Percentiles rank a stretch among this genome's conserved stretches.
These are phyloP conservation scores for Gallinago undulata DNA, from an alignment of 2,113 vertebrate genomes.

Conservation along the genomic window DNA sequence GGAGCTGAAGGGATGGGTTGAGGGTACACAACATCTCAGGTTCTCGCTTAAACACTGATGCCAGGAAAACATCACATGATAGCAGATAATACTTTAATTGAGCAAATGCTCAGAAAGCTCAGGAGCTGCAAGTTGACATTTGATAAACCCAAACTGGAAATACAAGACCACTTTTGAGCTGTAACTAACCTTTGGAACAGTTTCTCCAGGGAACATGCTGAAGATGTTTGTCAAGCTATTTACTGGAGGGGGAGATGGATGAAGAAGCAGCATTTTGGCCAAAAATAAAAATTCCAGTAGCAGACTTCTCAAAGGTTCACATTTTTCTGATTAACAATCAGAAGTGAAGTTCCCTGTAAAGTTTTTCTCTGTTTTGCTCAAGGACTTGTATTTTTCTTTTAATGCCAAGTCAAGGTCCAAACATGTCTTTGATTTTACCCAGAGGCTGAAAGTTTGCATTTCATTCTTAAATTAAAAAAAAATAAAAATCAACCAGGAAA, in stretches of 20 bases:
- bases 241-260: fast-evolving
- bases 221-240: not conserved
- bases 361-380: not conserved
- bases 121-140: not conserved
- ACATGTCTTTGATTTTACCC: not conserved
- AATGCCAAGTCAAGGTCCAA: not conserved
- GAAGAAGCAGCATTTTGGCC: not conserved
- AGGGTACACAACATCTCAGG: not conserved
- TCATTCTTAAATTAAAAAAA: not conserved
- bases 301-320: not conserved
- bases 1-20: not conserved
- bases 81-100: not conserved
- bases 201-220: not conserved
- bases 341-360: not conserved
- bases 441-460: not conserved
- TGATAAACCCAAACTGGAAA: conserved; percentile 16
- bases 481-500: not conserved
- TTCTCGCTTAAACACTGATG: not conserved
- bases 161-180: not conserved
- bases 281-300: not conserved
- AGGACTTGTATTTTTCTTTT: not conserved
- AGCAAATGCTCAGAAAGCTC: not conserved
- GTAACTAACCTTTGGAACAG: not conserved
- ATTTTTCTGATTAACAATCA: not conserved
- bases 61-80: not conserved